These are phyloP conservation scores for Sardina pilchardus DNA, from an alignment of 2,113 vertebrate species.

Conservation along the genomic window DNA sequence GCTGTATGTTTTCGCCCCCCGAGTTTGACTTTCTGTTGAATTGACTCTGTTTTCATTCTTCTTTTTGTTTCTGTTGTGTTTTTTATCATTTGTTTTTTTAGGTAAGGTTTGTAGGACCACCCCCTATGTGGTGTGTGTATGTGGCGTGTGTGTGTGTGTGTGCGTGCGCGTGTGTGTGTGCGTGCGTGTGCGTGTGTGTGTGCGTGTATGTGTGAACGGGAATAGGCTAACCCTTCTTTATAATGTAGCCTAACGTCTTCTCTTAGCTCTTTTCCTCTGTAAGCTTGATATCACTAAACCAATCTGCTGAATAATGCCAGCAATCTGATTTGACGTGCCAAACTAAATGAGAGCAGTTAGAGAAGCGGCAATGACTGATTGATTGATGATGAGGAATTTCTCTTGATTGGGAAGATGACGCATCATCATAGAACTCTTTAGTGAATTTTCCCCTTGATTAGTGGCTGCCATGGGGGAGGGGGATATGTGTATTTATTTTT, in stretches of 20 bases:
- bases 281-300: conserved; percentile 78
- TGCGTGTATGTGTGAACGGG: conserved; percentile 57
- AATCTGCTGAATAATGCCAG: conserved; percentile 66
- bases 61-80: conserved; percentile 71
- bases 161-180: conserved; percentile 47
- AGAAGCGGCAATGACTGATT: background rate
- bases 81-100: conserved; percentile 73
- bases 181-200: conserved; percentile 50
- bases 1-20: conserved; percentile 56
- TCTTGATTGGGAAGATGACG: conserved; percentile 16
- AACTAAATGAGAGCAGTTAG: conserved; percentile 13
- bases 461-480: conserved; percentile 68
- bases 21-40: conserved; percentile 76
- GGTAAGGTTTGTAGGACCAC: conserved; percentile 79
- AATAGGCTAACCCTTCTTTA: conserved; percentile 70
- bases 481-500: conserved; percentile 11
- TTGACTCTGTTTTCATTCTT: conserved; percentile 79
- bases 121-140: conserved; percentile 44
- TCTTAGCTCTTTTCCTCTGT: conserved; percentile 71
- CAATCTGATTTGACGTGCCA: conserved; percentile 57
- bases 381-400: conserved; percentile 15
- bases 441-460: conserved; percentile 14
- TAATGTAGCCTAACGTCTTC: conserved; percentile 75
- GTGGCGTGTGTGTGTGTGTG: conserved; percentile 64
- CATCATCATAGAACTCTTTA: conserved; percentile 6